A percentile compares a stretch with the other conserved stretches of the same genome.
Evolutionary conservation across 37 sponge, comb jelly and placozoan genomes (phyloP).

Genomic region (Dysidea cf. avara): DNA sequence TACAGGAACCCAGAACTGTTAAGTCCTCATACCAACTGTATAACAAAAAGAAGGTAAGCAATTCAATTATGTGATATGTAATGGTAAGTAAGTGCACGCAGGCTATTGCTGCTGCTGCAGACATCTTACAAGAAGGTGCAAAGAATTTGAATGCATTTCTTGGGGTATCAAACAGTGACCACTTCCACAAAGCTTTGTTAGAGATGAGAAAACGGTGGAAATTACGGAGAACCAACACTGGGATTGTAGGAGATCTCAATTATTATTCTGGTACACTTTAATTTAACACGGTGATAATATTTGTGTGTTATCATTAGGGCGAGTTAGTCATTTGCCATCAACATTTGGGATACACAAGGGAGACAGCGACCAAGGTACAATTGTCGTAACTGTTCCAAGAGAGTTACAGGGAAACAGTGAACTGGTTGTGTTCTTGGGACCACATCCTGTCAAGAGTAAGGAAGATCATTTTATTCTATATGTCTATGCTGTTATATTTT

Average conservation of each 20-base stretch:
- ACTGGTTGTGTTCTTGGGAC: slow-evolving; percentile 55
- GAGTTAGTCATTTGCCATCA: background rate
- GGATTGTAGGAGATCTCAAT: slow-evolving; percentile 67
- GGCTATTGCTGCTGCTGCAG: slow-evolving; percentile 63
- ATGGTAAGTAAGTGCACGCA: slow-evolving; percentile 3
- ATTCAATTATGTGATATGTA: background rate
- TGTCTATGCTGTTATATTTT: too few relatives aligned
- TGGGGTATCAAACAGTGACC: slow-evolving; percentile 2
- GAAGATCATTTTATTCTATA: background rate
- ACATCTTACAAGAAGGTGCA: slow-evolving; percentile 46
- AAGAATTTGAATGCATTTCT: slow-evolving; percentile 17
- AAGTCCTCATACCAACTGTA: slow-evolving; percentile 45
- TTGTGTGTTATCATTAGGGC: too few relatives aligned
- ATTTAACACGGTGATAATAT: too few relatives aligned
- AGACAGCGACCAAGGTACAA: background rate
- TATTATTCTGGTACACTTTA: slow-evolving; percentile 45
- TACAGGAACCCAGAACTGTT: slow-evolving; percentile 8
- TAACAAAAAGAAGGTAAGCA: slow-evolving; percentile 57
- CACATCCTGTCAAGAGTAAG: slow-evolving; percentile 54
- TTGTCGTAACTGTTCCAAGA: slow-evolving; percentile 45
- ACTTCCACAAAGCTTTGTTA: slow-evolving; percentile 52
- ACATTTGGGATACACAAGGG: slow-evolving; percentile 57
- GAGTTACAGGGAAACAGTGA: slow-evolving; percentile 68
- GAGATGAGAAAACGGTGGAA: slow-evolving; percentile 63
- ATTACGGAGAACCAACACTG: slow-evolving; percentile 34